These are phyloP conservation scores for Pandemis corylana DNA, from an alignment of 2,888 invertebrate genomes.

Conservation along the genomic window DNA sequence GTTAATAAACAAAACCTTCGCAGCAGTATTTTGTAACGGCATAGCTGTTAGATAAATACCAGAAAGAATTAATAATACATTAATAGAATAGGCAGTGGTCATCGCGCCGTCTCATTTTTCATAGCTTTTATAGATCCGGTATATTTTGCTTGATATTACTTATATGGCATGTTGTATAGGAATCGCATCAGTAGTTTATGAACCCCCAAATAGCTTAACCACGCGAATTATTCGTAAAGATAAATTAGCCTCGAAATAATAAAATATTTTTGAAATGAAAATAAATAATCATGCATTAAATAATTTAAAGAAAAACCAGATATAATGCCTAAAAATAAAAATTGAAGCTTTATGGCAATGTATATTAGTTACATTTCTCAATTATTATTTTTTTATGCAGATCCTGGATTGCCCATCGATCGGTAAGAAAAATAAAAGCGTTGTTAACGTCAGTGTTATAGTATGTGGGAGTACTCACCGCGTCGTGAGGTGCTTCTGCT, in stretches of 20 bases:
- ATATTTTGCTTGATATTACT: conserved; percentile 14
- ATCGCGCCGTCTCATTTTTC: conserved; percentile 17
- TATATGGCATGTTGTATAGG: conserved; percentile 5
- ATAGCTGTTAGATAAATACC: conserved; percentile 33
- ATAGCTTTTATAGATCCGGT: conserved; percentile 32
- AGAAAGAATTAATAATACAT: conserved; percentile 20
- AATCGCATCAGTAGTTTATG: background rate
- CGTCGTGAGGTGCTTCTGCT: conserved; percentile 58
- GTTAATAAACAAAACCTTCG: conserved; percentile 36
- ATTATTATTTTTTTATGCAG: no score
- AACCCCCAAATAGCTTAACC: background rate
- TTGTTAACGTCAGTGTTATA: conserved; percentile 1
- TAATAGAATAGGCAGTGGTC: conserved; percentile 10
- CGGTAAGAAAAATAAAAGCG: background rate
- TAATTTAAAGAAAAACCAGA: no score
- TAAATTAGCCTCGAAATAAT: no score
- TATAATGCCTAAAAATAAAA: no score
- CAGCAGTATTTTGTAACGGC: conserved; percentile 26
- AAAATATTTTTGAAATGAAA: no score
- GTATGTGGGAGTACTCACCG: conserved; percentile 62
- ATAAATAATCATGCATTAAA: no score
- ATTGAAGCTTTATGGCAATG: background rate
- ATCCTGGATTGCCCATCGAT: background rate
- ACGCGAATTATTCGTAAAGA: background rate
- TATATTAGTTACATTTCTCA: background rate